Conservation (phyloP, 1,140 invertebrate species). For the Sycobia sp. region DNA sequence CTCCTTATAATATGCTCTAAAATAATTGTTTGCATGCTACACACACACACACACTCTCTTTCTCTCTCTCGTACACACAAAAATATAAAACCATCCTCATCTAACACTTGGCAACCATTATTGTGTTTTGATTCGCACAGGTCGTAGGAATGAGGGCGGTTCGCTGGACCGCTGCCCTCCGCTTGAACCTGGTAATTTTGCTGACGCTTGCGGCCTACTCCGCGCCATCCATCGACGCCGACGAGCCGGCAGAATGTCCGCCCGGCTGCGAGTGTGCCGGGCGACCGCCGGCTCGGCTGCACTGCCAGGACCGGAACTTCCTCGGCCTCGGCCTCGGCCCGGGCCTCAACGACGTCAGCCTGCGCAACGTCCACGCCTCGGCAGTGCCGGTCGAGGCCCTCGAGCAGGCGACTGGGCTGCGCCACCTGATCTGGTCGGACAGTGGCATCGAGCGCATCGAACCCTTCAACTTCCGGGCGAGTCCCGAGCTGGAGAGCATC, state of each 20-base stretch:
- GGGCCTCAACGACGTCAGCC: constrained; percentile 33
- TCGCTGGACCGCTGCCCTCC: constrained; percentile 41
- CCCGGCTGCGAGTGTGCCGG: constrained; percentile 44
- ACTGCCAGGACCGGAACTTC: constrained; percentile 42
- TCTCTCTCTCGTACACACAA: no score
- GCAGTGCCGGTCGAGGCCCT: constrained; percentile 36
- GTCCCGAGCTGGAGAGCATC: constrained; percentile 48
- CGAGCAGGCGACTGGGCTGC: constrained; percentile 46
- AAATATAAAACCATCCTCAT: background rate
- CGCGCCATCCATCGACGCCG: background rate
- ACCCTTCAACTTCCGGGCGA: constrained; percentile 45
- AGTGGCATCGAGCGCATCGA: constrained; percentile 58
- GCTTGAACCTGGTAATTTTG: constrained; percentile 50
- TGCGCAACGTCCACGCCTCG: constrained; percentile 38
- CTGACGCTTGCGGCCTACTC: constrained; percentile 39
- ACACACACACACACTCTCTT: no score
- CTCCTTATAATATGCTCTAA: no score
- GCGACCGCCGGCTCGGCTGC: constrained; percentile 25
- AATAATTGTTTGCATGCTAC: background rate
- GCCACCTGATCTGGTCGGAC: constrained; percentile 58
- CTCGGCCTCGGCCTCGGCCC: background rate
- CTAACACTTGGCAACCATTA: no score
- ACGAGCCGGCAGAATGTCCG: constrained; percentile 35
- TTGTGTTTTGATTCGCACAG: no score
- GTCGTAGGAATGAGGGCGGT: constrained; percentile 55